phyloP scores from a whole-genome alignment of 1,140 invertebrate genomes.

The Capitella teleta region DNA sequence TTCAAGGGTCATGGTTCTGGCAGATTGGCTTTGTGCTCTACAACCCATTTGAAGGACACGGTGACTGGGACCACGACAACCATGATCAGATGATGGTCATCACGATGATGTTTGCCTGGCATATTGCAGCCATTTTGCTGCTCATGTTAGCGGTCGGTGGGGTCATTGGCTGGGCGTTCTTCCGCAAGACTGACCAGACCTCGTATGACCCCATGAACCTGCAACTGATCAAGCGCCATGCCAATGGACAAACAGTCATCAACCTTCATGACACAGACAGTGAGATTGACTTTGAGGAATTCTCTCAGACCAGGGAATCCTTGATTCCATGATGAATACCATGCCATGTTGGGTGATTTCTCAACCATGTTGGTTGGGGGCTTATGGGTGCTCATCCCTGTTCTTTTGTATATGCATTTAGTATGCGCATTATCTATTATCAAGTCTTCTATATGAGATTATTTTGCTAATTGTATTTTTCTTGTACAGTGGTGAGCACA shows the following conservation, averaged over 20 bases:
- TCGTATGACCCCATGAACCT: conserved; percentile 19
- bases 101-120: conserved; percentile 44
- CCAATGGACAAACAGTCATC: conserved; percentile 24
- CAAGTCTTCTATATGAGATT: no score
- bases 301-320: no score
- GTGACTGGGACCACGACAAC: conserved; percentile 38
- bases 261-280: conserved; percentile 23
- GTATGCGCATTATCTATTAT: no score
- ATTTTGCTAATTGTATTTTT: no score
- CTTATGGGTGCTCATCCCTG: no score
- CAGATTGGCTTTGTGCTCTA: conserved; percentile 47
- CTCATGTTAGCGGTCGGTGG: conserved; percentile 28
- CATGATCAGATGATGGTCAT: conserved; percentile 45
- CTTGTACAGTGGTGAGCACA: no score
- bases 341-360: no score
- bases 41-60: conserved; percentile 34
- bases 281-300: conserved; percentile 21
- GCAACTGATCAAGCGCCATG: conserved; percentile 19
- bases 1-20: conserved; percentile 49
- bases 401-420: no score
- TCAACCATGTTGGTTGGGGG: no score
- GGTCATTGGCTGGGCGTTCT: conserved; percentile 19
- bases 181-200: conserved; percentile 14
- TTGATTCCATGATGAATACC: no score
- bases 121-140: conserved; percentile 31